Base-by-base conservation (phyloP, 1,140 invertebrate genomes). In the Polypedilum pembai region DNA sequence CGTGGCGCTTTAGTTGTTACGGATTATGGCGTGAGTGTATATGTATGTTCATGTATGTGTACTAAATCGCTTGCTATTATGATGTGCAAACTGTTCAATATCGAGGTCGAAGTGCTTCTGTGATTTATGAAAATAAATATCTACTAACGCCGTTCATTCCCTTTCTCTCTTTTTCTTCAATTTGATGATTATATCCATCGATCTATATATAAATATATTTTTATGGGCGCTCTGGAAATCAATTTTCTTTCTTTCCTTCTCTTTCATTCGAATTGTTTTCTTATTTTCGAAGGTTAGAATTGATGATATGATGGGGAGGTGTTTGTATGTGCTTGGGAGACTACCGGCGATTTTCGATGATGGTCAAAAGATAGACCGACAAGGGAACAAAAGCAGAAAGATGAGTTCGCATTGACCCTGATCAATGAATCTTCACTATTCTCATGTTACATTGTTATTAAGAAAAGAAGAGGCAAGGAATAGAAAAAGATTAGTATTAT, bases 121-220 rank as follows among this genome's bases (percentile, higher is more conserved):
- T 56, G 45, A 56, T 56, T 56, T 56, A 56, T 56, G 45, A 56
- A 56, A 56, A 56, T 56, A 56, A 56, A 56, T 56, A 56, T 56
- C 45, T 56, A 12, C 12, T 56, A 56, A 56, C 45, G 45, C 45
- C n/a, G 12, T 56, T 56, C n/a, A 56, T 56, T 56, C 15, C 12
- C 45, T 12, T 56, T 56, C n/a, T 15, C 45, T 56, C 15, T 56
- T 56, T n/a, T 12, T 56, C 45, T 56, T n/a, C n/a, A 12, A 56
- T n/a, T n/a, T 56, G 8, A 56, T 56, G 45, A 56, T 56, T 56
- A 56, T 56, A 56, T 56, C 45, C n/a, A 56, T 56, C 12, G n/a
- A 33, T 33, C 24, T n/a, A 15, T 56, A 56, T n/a, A 56, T 56
- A 56, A 56, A 56, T 56, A 56, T 56, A 56, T 56, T 56, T 56